phyloP scores from a whole-genome alignment of 1,140 invertebrate genomes.

The Anoplophora glabripennis region DNA sequence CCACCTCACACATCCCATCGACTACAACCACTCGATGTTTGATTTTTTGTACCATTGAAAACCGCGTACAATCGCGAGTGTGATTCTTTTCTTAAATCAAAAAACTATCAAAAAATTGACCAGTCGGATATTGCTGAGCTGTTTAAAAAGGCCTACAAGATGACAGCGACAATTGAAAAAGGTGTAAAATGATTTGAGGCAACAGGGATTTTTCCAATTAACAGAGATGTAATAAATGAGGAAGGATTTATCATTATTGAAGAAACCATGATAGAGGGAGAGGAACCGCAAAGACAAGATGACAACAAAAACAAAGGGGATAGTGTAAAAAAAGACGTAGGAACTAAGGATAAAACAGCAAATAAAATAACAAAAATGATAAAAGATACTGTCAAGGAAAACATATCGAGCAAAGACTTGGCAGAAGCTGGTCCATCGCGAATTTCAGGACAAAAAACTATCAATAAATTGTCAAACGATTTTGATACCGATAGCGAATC shows the following conservation, averaged over 20 bases:
- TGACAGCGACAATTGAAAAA: background rate
- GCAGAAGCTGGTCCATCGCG: background rate
- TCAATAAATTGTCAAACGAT: conserved; percentile 9
- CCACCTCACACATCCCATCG: conserved; percentile 27
- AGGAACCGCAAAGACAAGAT: conserved; percentile 4
- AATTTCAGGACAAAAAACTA: conserved; percentile 1
- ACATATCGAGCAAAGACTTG: conserved; percentile 6
- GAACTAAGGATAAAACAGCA: conserved; percentile 4
- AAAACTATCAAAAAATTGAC: conserved; percentile 10
- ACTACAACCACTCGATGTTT: conserved; percentile 47
- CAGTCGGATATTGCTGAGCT: conserved; percentile 12
- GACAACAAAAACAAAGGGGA: background rate
- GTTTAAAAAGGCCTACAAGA: conserved; percentile 4
- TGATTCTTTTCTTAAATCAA: conserved; percentile 10
- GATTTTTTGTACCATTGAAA: conserved; percentile 22
- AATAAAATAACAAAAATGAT: conserved; percentile 6
- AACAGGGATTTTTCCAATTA: conserved; percentile 10
- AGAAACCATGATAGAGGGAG: conserved; percentile 1
- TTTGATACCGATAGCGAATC: conserved; percentile 6
- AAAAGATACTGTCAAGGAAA: conserved; percentile 7
- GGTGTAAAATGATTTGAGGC: conserved; percentile 14
- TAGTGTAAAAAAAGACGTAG: conserved; percentile 8
- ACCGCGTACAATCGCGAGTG: conserved; percentile 12
- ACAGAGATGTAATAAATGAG: conserved; percentile 6
- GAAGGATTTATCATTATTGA: conserved; percentile 3